A percentile compares a stretch with the other conserved stretches of the same genome.
phyloP scores from a whole-genome alignment of 2,888 invertebrate genomes.

The Agriotes lineatus region DNA sequence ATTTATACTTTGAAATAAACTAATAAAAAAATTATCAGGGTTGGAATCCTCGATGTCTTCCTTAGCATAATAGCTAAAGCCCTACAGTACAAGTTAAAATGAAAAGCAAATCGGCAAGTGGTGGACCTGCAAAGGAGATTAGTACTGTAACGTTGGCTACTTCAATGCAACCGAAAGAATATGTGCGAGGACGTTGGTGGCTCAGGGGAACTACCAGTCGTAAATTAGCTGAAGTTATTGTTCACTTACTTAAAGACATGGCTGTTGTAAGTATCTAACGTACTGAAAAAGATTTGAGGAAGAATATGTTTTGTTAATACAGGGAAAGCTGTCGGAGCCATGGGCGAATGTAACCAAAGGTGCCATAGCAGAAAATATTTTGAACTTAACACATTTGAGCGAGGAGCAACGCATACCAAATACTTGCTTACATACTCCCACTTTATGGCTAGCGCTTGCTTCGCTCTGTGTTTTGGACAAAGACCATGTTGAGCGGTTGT shows the following conservation, averaged over 20 bases:
- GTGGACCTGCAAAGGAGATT: conserved; percentile 66
- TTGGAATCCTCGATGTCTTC: conserved; percentile 90
- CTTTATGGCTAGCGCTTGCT: conserved; percentile 92
- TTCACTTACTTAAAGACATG: conserved; percentile 91
- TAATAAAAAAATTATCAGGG: conserved; percentile 62
- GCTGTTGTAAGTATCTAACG: conserved; percentile 78
- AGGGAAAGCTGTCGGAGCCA: conserved; percentile 87
- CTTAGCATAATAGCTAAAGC: conserved; percentile 93
- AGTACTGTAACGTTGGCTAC: conserved; percentile 73
- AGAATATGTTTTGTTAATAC: conserved; percentile 45
- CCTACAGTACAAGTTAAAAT: conserved; percentile 86
- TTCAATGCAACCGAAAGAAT: conserved; percentile 72
- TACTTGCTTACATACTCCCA: conserved; percentile 85
- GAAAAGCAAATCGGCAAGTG: conserved; percentile 68
- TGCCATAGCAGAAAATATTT: conserved; percentile 88
- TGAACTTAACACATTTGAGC: conserved; percentile 84
- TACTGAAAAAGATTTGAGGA: neutral
- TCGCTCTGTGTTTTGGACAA: conserved; percentile 93
- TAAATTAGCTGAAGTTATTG: conserved; percentile 90
- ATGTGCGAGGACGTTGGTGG: conserved; percentile 80
- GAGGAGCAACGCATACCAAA: conserved; percentile 81
- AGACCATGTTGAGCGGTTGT: conserved; percentile 87
- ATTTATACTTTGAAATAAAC: neutral
- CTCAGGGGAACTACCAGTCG: conserved; percentile 85
- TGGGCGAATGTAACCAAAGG: conserved; percentile 92